Evolutionary conservation across 2,113 vertebrate species (phyloP).

Genomic region (Capricornis sumatraensis): DNA sequence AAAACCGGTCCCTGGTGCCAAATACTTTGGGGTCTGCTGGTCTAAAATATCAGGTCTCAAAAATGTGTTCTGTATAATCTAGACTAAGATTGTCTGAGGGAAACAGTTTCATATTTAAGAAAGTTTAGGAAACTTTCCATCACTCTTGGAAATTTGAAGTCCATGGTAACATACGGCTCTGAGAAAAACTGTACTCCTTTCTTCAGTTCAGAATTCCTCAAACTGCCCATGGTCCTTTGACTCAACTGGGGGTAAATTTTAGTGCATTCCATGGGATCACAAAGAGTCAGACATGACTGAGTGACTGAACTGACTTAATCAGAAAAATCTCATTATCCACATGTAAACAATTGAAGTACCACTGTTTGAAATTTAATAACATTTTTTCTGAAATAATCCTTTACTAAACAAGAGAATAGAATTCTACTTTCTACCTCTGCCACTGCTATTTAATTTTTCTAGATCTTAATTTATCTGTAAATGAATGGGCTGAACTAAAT

Average conservation of each 20-base stretch:
- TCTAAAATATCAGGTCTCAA: conserved; percentile 9
- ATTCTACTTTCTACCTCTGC: not conserved
- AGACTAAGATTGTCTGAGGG: not conserved
- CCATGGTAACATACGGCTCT: not conserved
- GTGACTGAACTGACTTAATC: not conserved
- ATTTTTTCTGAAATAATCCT: conserved; percentile 27
- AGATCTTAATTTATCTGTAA: conserved; percentile 1
- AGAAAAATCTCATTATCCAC: not conserved
- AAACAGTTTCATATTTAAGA: not conserved
- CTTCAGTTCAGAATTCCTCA: not conserved
- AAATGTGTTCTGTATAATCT: not conserved
- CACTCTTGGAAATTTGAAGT: not conserved
- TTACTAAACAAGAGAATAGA: not conserved
- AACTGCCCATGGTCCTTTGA: not conserved
- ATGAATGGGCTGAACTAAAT: not conserved
- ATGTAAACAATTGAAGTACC: not conserved
- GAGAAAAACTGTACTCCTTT: not conserved
- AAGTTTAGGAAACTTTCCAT: not conserved
- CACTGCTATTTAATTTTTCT: not conserved
- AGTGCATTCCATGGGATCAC: not conserved
- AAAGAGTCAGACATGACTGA: not conserved
- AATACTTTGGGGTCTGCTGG: not conserved
- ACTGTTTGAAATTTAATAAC: not conserved
- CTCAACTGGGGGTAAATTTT: not conserved
- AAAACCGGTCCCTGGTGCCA: not conserved